Base-by-base conservation (phyloP, 2,113 vertebrate genomes). In the Rhipidura dahli region DNA sequence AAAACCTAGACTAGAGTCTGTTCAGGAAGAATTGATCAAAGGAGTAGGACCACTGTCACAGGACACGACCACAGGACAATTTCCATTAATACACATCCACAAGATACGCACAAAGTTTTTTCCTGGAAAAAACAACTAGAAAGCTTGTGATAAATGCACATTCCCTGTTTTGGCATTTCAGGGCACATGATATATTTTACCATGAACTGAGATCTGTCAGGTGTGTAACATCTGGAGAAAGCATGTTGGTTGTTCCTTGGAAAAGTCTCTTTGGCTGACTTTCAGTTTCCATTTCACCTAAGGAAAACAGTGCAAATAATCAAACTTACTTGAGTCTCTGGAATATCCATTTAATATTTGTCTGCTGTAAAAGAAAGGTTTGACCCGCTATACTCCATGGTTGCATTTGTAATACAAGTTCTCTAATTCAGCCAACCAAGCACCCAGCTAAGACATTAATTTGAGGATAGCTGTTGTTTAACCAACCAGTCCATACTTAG, bases 211-310 rank as follows among this genome's bases (percentile, higher is more conserved):
- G 97, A 96, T 99, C 98, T 53, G 99, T 98, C 95, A 99, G 92
- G 79, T 98, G 98, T 18, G 98, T 95, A 69, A 98, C 96, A 26
- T 99, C 99, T 3, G 99, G 97, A 64, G 99, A 98, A 96, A 99
- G 97, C 98, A 99, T 99, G 95, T 96, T 99, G 93, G 99, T 99
- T 68, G 99, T 99, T 73, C 99, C 99, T 98, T 99, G 99, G 97
- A 99, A 99, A 69, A 99, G 98, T 97, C 99, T 99, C 98, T 99
- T 99, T 51, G 99, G 99, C 94, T 99, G 99, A 97, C 98, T 99
- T 98, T 99, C 99, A 3, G 98, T 98, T 96, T 99, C 99, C 99
- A 99, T 99, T 96, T 99, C 99, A 88, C 99, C 99, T 99, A 95
- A 70, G 87, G 83, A 97, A 87, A 96, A 63, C 3, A 96, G 94